Evolutionary conservation across 2,888 invertebrate species (phyloP), one percentile per base, ranked within the genome.

Genomic region (Anticlea derivata): DNA sequence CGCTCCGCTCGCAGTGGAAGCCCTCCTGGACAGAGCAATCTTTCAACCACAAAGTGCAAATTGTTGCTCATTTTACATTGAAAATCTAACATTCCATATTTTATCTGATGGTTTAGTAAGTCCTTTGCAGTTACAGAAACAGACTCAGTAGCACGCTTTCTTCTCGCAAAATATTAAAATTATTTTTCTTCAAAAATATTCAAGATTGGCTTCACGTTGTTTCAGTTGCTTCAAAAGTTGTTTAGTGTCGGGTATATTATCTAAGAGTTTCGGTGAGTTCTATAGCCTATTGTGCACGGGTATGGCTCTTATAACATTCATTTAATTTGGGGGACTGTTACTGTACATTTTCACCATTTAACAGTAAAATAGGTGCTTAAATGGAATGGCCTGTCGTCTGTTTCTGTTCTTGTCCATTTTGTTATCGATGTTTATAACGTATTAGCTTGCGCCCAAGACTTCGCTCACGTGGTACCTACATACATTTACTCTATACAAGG

Each of bases 181-280:
- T 17, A 1, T 12, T 8, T 5, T 37, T 35, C 29, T 37, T 35
- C 5, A 39, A 50, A 37, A 43, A 26, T 46, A 39, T 26, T 52
- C 27, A 49, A 49, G 20, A 22, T 44, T 7, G 13, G 56, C 62
- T 87, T 86, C 73, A 78, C 73, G 78, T 90, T 89, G 89, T 90
- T 90, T 89, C 89, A 89, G 89, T 86, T 80, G 65, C 86, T 70
- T 80, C 86, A 74, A 90, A 90, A 86, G 63, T 86, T 71, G 61
- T 87, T 75, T 89, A 87, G 77, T 70, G 66, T 78, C 68, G n/a
- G n/a, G n/a, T n/a, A n/a, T n/a, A n/a, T n/a, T n/a, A n/a, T n/a
- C n/a, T n/a, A n/a, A n/a, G n/a, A n/a, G n/a, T n/a, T n/a, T n/a
- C n/a, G 85, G 86, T 86, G 81, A 86, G 87, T 86, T 58, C 62